A percentile compares a stretch with the other conserved stretches of the same genome.
Evolutionary conservation across 2,113 vertebrate species (phyloP).

Genomic region (Tor tambroides): DNA sequence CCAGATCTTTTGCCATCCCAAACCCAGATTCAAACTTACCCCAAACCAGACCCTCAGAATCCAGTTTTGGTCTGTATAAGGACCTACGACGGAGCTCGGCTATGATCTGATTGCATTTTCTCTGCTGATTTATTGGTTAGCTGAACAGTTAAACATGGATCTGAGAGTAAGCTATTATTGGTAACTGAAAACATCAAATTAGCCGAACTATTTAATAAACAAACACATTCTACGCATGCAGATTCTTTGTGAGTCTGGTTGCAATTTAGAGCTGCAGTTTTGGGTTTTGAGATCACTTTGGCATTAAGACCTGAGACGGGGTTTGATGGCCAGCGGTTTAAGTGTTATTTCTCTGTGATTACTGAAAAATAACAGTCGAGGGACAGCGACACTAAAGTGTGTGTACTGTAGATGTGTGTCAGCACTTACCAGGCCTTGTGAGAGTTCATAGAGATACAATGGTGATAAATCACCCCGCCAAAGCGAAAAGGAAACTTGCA

Average conservation of each 20-base stretch:
- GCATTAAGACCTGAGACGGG: too few relatives aligned
- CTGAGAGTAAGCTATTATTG: background rate
- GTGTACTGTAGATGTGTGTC: background rate
- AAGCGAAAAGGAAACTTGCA: conserved; percentile 91
- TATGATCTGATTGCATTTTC: background rate
- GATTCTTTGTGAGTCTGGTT: background rate
- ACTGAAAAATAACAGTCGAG: background rate
- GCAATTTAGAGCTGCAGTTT: too few relatives aligned
- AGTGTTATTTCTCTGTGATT: background rate
- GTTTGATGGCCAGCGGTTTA: background rate
- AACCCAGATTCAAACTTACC: background rate
- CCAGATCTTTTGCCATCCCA: background rate
- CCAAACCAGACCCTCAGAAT: background rate
- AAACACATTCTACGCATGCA: background rate
- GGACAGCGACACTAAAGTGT: background rate
- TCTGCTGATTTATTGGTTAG: background rate
- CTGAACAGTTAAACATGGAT: background rate
- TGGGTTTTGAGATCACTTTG: background rate
- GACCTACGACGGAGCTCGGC: background rate
- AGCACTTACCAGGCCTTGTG: conserved; percentile 82
- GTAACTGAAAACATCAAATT: background rate
- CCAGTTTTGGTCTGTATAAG: background rate
- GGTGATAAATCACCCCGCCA: conserved; percentile 81
- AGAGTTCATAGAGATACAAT: conserved; percentile 76
- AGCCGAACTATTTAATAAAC: background rate